Conservation (phyloP, 2,888 invertebrate species). For the Mythimna pallens region DNA sequence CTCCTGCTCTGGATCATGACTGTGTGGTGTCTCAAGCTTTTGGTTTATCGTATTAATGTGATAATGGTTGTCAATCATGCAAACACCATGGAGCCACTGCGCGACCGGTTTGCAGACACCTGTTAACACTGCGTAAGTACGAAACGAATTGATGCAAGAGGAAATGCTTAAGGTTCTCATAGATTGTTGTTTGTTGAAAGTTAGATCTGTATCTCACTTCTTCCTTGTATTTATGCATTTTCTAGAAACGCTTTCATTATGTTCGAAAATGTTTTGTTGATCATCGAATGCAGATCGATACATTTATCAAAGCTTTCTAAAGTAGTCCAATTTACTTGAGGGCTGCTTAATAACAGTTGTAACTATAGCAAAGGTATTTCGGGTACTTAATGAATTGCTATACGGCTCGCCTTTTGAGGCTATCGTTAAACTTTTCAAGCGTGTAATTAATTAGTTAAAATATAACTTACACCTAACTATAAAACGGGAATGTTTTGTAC, state of each 20-base stretch:
- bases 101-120: slow-evolving; percentile 85
- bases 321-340: slow-evolving; percentile 70
- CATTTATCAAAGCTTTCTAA: slow-evolving; percentile 73
- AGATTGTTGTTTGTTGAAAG: slow-evolving; percentile 85
- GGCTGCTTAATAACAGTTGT: slow-evolving; percentile 77
- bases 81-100: slow-evolving; percentile 85
- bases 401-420: slow-evolving; percentile 46
- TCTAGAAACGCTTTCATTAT: slow-evolving; percentile 85
- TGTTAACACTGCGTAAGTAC: slow-evolving; percentile 86
- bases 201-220: slow-evolving; percentile 80
- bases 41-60: slow-evolving; percentile 88
- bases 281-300: slow-evolving; percentile 78
- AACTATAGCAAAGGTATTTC: slow-evolving; percentile 65
- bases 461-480: slow-evolving; percentile 14
- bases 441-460: slow-evolving; percentile 29
- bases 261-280: slow-evolving; percentile 74
- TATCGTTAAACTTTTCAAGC: slow-evolving; percentile 32
- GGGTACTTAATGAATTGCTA: slow-evolving; percentile 66
- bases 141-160: slow-evolving; percentile 85
- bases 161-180: slow-evolving; percentile 84
- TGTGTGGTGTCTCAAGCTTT: slow-evolving; percentile 82
- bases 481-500: slow-evolving; percentile 35
- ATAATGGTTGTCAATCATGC: slow-evolving; percentile 91
- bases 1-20: slow-evolving; percentile 72
- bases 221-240: slow-evolving; percentile 84